These are phyloP conservation scores for Poliocrania exsul DNA, from an alignment of 2,797 vertebrate genomes.

Conservation along the genomic window DNA sequence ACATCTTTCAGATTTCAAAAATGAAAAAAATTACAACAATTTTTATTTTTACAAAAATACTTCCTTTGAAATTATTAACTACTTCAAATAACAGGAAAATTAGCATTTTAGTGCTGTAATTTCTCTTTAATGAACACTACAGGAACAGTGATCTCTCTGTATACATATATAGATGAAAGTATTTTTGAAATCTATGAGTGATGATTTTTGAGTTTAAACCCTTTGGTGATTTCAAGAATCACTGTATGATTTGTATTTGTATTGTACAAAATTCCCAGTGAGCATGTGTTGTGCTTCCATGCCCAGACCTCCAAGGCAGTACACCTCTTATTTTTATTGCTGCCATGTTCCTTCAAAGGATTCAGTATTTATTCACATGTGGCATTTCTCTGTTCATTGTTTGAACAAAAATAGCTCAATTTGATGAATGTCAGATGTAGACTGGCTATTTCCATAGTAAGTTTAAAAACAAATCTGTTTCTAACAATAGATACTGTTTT, in stretches of 20 bases:
- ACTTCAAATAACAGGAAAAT: neutral
- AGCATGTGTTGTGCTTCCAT: neutral
- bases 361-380: slow-evolving; percentile 16
- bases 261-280: neutral
- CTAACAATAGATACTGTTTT: slow-evolving; percentile 29
- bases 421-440: slow-evolving; percentile 50
- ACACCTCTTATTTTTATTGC: slow-evolving; percentile 13
- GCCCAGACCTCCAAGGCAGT: slow-evolving; percentile 20
- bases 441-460: slow-evolving; percentile 10
- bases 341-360: slow-evolving; percentile 35
- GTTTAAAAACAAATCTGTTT: slow-evolving; percentile 45
- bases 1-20: neutral
- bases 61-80: neutral
- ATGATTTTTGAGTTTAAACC: neutral
- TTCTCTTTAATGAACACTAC: neutral
- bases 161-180: neutral
- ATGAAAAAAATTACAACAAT: neutral
- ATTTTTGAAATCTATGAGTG: neutral
- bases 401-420: slow-evolving; percentile 33
- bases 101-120: neutral
- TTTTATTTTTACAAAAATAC: neutral
- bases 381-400: slow-evolving; percentile 32
- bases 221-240: neutral
- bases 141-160: neutral
- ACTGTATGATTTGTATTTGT: neutral